Evolutionary conservation across 1,140 invertebrate species (phyloP).

Genomic region (Halesus radiatus): DNA sequence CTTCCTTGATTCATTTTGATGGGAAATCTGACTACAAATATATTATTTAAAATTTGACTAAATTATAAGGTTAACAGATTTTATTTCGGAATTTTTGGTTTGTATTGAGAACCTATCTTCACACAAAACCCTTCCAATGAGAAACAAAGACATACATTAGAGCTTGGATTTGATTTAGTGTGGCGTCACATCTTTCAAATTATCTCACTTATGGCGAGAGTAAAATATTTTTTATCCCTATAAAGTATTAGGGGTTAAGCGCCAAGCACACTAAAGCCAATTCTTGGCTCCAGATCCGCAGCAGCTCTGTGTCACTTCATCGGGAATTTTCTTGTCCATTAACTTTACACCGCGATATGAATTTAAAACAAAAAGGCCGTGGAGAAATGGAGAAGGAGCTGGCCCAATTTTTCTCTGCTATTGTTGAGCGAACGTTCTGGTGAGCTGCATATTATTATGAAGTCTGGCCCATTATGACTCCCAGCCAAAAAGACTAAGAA

Average conservation of each 20-base stretch:
- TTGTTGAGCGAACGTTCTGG: conserved; percentile 11
- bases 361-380: conserved; percentile 35
- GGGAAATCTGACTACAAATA: too few relatives aligned
- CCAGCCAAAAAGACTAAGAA: neutral
- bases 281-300: neutral
- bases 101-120: too few relatives aligned
- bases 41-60: too few relatives aligned
- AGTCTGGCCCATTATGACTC: conserved; percentile 21
- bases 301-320: conserved; percentile 25
- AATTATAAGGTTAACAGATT: too few relatives aligned
- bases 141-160: too few relatives aligned
- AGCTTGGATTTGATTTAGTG: too few relatives aligned
- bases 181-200: neutral
- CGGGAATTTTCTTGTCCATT: conserved; percentile 37
- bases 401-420: conserved; percentile 36
- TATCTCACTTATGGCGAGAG: neutral
- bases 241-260: neutral
- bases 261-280: neutral
- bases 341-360: conserved; percentile 37
- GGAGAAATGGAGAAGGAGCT: neutral
- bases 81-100: too few relatives aligned
- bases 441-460: conserved; percentile 33
- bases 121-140: too few relatives aligned
- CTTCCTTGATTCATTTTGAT: too few relatives aligned
- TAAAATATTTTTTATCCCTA: neutral